Conservation (phyloP, 2,888 invertebrate species). For the Octodonta nipae region DNA sequence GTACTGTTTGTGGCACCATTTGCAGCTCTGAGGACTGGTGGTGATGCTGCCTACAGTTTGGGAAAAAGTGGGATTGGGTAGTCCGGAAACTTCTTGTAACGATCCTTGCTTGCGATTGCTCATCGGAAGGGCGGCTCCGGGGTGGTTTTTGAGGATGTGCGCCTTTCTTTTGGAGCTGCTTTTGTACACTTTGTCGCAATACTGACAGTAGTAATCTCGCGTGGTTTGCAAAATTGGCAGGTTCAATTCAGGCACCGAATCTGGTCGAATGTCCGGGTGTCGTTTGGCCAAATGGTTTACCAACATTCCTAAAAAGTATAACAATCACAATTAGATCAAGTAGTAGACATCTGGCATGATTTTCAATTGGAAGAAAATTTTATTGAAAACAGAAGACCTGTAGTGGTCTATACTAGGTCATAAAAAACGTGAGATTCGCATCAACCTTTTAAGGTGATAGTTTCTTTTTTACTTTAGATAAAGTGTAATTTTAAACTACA, state of each 20-base stretch:
- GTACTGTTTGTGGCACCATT: conserved; percentile 78
- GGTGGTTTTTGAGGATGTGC: conserved; percentile 72
- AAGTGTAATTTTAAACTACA: no score
- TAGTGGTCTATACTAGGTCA: neutral
- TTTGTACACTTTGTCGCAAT: conserved; percentile 71
- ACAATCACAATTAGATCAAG: neutral
- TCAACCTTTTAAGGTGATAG: neutral
- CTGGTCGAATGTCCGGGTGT: conserved; percentile 51
- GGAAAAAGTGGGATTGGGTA: conserved; percentile 50
- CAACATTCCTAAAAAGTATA: conserved; percentile 43
- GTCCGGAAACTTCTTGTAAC: conserved; percentile 29
- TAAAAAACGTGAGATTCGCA: neutral
- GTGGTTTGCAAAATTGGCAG: conserved; percentile 65
- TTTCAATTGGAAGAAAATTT: neutral
- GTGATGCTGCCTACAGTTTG: conserved; percentile 61
- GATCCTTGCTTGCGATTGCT: conserved; percentile 31
- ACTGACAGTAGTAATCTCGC: conserved; percentile 69
- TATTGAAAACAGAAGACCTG: neutral
- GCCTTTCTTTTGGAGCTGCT: conserved; percentile 72
- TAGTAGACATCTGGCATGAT: neutral
- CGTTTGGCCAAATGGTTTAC: conserved; percentile 74
- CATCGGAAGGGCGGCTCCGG: conserved; percentile 54
- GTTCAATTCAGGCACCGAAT: conserved; percentile 58
- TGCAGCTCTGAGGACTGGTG: conserved; percentile 56
- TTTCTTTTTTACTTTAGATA: no score